Conservation (phyloP, 1,140 invertebrate genomes). For the Galleria mellonella region DNA sequence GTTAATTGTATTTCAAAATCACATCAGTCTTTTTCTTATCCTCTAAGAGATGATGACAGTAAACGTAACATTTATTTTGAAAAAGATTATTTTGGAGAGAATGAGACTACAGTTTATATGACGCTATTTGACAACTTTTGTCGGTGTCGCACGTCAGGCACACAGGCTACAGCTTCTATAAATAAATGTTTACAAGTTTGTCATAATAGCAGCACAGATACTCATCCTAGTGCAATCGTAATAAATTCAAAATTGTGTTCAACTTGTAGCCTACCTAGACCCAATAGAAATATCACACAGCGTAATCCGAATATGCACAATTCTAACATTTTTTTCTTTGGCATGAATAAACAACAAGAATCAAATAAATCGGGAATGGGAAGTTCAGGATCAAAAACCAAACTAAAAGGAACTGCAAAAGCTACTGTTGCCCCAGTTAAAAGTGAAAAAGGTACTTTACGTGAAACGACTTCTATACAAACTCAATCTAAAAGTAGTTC, state of each 20-base stretch:
- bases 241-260: conserved; percentile 21
- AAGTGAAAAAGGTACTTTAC: neutral
- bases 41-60: neutral
- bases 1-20: conserved; percentile 12
- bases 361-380: conserved; percentile 38
- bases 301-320: conserved; percentile 11
- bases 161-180: conserved; percentile 58
- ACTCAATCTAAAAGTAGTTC: neutral
- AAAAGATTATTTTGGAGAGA: conserved; percentile 23
- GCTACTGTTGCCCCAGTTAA: conserved; percentile 14
- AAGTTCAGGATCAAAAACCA: conserved; percentile 25
- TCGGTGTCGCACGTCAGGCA: conserved; percentile 32
- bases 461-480: no score
- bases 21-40: neutral
- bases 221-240: neutral
- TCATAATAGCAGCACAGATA: neutral
- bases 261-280: conserved; percentile 13
- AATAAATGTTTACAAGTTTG: conserved; percentile 60
- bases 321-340: conserved; percentile 47
- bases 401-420: conserved; percentile 17
- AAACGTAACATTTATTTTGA: neutral
- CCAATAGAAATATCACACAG: conserved; percentile 3
- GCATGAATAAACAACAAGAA: conserved; percentile 30
- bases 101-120: conserved; percentile 45
- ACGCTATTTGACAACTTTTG: conserved; percentile 32